These are phyloP conservation scores for Drosophila sechellia DNA, from an alignment of 1,140 invertebrate genomes.

Conservation along the genomic window DNA sequence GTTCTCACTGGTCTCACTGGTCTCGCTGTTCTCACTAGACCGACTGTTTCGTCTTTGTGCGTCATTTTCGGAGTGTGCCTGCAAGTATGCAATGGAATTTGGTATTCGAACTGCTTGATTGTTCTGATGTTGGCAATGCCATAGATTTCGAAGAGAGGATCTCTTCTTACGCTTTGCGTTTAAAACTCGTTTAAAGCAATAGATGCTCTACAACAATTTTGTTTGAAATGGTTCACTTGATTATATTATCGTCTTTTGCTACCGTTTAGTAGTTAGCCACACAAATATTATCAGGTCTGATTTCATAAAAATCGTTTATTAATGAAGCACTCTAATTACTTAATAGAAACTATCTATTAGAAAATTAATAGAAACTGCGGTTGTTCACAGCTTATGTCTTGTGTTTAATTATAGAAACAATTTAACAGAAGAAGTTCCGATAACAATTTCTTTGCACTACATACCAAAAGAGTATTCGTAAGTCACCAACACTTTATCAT, in stretches of 20 bases:
- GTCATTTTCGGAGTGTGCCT: slow-evolving; percentile 43
- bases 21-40: slow-evolving; percentile 16
- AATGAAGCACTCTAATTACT: too few relatives aligned
- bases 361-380: too few relatives aligned
- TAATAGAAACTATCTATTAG: too few relatives aligned
- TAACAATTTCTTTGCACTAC: too few relatives aligned
- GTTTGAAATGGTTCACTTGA: neutral
- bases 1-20: slow-evolving; percentile 5
- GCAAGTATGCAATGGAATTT: slow-evolving; percentile 52
- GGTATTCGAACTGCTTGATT: neutral
- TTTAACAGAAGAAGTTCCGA: too few relatives aligned
- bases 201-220: neutral
- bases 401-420: too few relatives aligned
- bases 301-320: too few relatives aligned
- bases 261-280: too few relatives aligned
- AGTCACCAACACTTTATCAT: neutral
- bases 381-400: too few relatives aligned
- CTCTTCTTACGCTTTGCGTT: neutral
- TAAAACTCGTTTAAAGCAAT: neutral
- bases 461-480: neutral
- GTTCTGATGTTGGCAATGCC: slow-evolving; percentile 22
- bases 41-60: slow-evolving; percentile 34
- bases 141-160: neutral
- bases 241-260: neutral
- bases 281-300: too few relatives aligned